Base-by-base conservation (phyloP, 2,113 vertebrate species). In the Helogale parvula region DNA sequence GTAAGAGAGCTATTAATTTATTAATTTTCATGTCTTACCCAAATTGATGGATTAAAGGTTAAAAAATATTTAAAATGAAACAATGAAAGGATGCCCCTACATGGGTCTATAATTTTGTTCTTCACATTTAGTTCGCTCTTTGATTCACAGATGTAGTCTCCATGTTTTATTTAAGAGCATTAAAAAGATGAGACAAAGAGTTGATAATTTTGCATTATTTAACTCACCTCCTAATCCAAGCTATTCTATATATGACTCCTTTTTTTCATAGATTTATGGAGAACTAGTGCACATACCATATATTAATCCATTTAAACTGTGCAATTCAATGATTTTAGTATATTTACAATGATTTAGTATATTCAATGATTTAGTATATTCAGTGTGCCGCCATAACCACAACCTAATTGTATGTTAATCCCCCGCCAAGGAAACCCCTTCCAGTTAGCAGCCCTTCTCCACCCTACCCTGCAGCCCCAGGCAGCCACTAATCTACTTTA, bases 41-140 rank as follows among this genome's bases (percentile, higher is more conserved):
- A 93, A 94, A 96, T 71, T 92, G 74, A 81, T 69, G 19, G 23
- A 94, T 82, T 89, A 82, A 65, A 98, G 87, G 80, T 45, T 21
- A 41, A 87, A 89, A 96, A 76, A 83, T 60, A 68, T 74, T 97
- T 71, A 16, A 77, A 93, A 82, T 72, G 27, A 97, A 77, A 94
- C 63, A 93, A 93, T 80, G n/a, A 0, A 97, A 92, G 25, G 1
- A 63, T 88, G 17, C 7, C 54, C 14, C 90, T 96, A 92, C 88
- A 84, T 60, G 10, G 79, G 12, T 92, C 79, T 86, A 5, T 85
- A 88, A 85, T 65, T 71, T 68, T 41, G 12, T 60, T 13, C 21
- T 83, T 93, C 47, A n/a, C 23, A 88, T 91, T 96, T 93, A 85
- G 23, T n/a, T 74, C 93, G 2, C 14, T 76, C 19, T 93, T 96